phyloP scores from a whole-genome alignment of 1,140 invertebrate genomes.

The Ooceraea biroi region DNA sequence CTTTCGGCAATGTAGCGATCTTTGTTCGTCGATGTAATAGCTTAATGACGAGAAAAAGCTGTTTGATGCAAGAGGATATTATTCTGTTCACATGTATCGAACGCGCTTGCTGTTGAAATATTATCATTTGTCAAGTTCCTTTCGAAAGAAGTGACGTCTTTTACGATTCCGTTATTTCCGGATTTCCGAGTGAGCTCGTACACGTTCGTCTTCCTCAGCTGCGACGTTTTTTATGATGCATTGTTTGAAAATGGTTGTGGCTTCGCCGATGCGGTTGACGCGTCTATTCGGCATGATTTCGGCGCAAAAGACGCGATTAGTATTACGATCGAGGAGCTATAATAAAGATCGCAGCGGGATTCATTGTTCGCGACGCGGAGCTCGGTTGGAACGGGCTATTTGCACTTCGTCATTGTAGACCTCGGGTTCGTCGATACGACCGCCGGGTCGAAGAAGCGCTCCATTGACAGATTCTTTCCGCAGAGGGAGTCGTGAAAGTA shows the following conservation, averaged over 20 bases:
- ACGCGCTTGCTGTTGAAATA: too few species aligned
- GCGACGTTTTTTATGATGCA: background rate
- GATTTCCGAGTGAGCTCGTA: background rate
- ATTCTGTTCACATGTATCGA: background rate
- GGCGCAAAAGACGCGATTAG: constrained; percentile 23
- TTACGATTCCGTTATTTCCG: too few species aligned
- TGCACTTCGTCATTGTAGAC: constrained; percentile 78
- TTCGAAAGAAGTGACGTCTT: too few species aligned
- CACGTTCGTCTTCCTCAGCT: background rate
- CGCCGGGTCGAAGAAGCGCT: constrained; percentile 59
- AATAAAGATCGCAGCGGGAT: constrained; percentile 78
- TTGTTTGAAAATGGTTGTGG: constrained; percentile 1
- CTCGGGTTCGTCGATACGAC: constrained; percentile 53
- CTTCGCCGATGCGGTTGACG: constrained; percentile 9
- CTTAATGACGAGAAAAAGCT: background rate
- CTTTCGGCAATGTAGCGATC: background rate
- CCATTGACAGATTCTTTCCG: constrained; percentile 79
- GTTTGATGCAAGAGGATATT: background rate
- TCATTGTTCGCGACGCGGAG: constrained; percentile 70
- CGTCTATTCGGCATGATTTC: constrained; percentile 50
- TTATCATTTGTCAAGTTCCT: too few species aligned
- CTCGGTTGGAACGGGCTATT: constrained; percentile 72
- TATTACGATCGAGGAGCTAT: constrained; percentile 59
- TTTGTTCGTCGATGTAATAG: constrained; percentile 13
- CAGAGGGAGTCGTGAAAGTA: constrained; percentile 56